Percentiles rank a stretch among this genome's conserved stretches.
Conservation (phyloP, 2,113 vertebrate genomes). For the Lophura nycthemera region DNA sequence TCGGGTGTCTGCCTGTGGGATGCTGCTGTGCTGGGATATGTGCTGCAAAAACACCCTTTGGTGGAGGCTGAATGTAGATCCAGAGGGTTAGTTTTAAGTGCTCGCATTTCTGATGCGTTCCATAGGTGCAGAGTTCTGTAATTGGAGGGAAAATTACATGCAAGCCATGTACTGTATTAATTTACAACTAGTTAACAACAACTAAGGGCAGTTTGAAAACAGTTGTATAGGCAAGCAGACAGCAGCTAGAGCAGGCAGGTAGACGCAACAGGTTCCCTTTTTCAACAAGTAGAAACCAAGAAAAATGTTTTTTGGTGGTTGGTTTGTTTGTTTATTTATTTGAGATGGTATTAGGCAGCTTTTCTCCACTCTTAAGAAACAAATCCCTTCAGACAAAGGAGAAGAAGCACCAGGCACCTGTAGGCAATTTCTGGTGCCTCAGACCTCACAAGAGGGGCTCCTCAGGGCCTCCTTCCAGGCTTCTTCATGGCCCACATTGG, state of each 20-base stretch:
- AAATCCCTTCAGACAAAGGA: background rate
- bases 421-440: background rate
- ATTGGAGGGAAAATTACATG: background rate
- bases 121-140: background rate
- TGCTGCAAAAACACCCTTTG: background rate
- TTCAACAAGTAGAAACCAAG: background rate
- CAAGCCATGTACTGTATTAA: background rate
- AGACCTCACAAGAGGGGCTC: background rate
- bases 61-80: background rate
- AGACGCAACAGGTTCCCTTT: background rate
- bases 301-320: background rate
- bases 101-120: background rate
- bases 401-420: background rate
- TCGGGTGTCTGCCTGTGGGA: fast-evolving
- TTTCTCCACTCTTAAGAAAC: background rate
- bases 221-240: background rate
- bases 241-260: background rate
- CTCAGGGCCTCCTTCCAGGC: background rate
- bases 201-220: background rate
- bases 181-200: background rate
- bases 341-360: background rate
- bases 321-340: background rate
- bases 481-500: background rate
- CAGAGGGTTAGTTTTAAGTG: background rate
- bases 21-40: background rate